phyloP scores from a whole-genome alignment of 2,888 invertebrate genomes.

The Carpatolechia fugitivella region DNA sequence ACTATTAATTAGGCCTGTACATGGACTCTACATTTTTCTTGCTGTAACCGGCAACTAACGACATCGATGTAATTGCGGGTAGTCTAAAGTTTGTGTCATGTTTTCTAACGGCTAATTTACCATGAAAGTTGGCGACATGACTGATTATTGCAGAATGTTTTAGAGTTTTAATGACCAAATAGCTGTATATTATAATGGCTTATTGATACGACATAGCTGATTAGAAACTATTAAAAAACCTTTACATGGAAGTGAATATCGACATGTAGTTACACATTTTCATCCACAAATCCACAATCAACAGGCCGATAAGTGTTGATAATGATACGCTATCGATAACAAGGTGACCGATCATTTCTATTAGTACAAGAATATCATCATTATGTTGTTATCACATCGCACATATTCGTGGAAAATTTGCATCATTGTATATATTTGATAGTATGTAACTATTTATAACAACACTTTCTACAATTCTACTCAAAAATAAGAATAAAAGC shows the following conservation, averaged over 20 bases:
- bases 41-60: constrained; percentile 2
- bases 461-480: background rate
- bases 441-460: background rate
- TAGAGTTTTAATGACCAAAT: too few relatives aligned
- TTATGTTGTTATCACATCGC: background rate
- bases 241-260: background rate
- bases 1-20: constrained; percentile 7
- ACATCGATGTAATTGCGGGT: background rate
- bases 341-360: constrained; percentile 14
- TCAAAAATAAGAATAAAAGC: background rate
- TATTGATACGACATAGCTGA: too few relatives aligned
- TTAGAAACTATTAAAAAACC: background rate
- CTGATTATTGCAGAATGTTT: too few relatives aligned
- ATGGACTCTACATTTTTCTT: constrained; percentile 1
- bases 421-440: background rate
- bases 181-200: background rate
- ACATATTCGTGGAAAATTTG: background rate
- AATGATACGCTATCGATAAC: constrained; percentile 13
- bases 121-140: background rate
- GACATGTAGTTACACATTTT: background rate
- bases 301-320: background rate
- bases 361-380: constrained; percentile 5
- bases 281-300: background rate
- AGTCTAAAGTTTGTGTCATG: background rate
- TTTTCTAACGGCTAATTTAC: too few relatives aligned